Conservation (phyloP, 2,113 vertebrate species). For the Neoarius graeffei region DNA sequence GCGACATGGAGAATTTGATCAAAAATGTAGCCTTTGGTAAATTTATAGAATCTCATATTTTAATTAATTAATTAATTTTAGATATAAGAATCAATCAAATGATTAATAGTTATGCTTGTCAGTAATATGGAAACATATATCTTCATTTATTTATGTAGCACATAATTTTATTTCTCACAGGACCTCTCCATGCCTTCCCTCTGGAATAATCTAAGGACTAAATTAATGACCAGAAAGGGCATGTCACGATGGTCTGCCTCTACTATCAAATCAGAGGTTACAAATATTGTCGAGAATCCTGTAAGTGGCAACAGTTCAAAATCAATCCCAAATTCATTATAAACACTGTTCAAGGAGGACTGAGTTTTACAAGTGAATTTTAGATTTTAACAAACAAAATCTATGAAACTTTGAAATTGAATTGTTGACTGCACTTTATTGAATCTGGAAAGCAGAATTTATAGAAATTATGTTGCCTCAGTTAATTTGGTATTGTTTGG, state of each 20-base stretch:
- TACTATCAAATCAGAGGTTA: neutral
- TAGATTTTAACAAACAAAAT: too few relatives aligned
- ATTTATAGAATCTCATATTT: too few relatives aligned
- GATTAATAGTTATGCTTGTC: too few relatives aligned
- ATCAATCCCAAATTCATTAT: neutral
- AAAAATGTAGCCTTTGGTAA: neutral
- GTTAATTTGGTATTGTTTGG: neutral
- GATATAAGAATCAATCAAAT: too few relatives aligned
- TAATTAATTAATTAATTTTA: neutral
- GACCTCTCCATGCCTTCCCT: neutral
- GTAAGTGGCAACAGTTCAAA: neutral
- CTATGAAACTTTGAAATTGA: too few relatives aligned
- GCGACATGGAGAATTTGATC: neutral
- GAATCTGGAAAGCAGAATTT: neutral
- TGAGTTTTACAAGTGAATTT: neutral
- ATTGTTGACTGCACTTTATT: neutral
- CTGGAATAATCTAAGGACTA: neutral
- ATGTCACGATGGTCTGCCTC: neutral
- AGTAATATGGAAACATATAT: neutral
- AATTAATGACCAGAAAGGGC: neutral
- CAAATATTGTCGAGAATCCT: neutral
- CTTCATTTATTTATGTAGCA: neutral
- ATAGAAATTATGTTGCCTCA: neutral
- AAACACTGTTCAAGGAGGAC: neutral
- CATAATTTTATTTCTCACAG: neutral